Evolutionary conservation across 2,797 vertebrate genomes (phyloP).

Genomic region (Scolopax bukidnonensis): DNA sequence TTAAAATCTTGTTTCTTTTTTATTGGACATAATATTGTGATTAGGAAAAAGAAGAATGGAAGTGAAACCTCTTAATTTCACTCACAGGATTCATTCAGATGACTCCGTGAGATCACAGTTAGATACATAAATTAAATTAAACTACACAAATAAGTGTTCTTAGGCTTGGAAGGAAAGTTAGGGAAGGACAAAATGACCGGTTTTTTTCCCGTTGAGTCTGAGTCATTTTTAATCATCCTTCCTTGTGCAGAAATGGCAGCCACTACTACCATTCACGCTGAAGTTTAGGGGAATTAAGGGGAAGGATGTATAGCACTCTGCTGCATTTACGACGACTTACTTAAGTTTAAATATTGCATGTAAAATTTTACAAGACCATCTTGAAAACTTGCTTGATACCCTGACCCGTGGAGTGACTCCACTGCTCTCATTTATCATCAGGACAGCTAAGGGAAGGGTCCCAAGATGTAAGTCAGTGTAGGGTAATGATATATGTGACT

Average conservation of each 20-base stretch:
- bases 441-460: neutral
- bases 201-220: neutral
- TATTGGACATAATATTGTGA: slow-evolving; percentile 20
- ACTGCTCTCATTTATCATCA: neutral
- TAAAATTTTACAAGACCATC: neutral
- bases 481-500: neutral
- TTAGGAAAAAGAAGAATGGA: slow-evolving; percentile 12
- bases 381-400: neutral
- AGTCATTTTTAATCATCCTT: neutral
- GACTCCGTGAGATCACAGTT: neutral
- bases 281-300: neutral
- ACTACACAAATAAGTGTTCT: neutral
- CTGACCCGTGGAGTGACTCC: neutral
- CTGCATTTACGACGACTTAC: neutral
- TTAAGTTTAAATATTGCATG: neutral
- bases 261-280: fast-evolving
- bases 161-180: neutral
- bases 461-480: neutral
- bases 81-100: slow-evolving; percentile 5
- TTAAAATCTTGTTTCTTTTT: slow-evolving; percentile 62
- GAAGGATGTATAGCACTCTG: neutral
- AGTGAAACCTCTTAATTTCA: slow-evolving; percentile 31
- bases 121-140: slow-evolving; percentile 30
- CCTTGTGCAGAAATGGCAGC: neutral
- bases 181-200: neutral